Evolutionary conservation across 2,113 vertebrate species (phyloP).

Genomic region (Sterna hirundo): DNA sequence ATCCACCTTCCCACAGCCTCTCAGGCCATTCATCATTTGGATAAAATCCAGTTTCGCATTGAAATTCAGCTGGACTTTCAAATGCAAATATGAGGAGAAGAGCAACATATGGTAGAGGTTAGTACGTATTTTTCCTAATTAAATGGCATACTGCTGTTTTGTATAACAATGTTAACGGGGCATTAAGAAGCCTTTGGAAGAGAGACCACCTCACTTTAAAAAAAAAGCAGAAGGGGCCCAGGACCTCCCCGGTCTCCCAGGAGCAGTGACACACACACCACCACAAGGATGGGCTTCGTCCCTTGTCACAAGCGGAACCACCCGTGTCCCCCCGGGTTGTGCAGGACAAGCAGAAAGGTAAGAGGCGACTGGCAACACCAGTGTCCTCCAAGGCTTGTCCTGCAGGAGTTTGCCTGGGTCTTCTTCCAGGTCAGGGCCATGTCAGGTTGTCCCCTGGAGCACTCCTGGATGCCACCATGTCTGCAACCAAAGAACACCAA

Average conservation of each 20-base stretch:
- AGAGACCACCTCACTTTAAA: background rate
- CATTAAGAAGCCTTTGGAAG: conserved; percentile 54
- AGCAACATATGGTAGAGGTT: conserved; percentile 74
- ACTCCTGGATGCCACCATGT: background rate
- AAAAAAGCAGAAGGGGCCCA: conserved; percentile 16
- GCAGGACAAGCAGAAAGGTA: background rate
- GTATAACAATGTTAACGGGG: conserved; percentile 68
- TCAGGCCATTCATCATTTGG: conserved; percentile 56
- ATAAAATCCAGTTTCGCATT: conserved; percentile 66
- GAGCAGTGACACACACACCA: background rate
- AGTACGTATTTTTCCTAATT: conserved; percentile 71
- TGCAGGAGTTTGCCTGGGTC: background rate
- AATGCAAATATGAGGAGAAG: conserved; percentile 69
- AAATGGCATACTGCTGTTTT: conserved; percentile 68
- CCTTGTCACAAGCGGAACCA: background rate
- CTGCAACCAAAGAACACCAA: background rate
- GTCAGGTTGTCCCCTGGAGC: background rate
- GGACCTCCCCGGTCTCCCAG: background rate
- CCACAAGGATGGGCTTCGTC: background rate
- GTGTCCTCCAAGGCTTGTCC: background rate
- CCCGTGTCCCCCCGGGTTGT: too few species aligned
- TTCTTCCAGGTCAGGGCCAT: background rate
- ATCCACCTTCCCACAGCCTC: conserved; percentile 53
- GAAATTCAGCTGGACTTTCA: conserved; percentile 73
- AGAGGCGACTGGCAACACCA: background rate